Evolutionary conservation across 2,797 vertebrate genomes (phyloP).

Genomic region (Acomys russatus): DNA sequence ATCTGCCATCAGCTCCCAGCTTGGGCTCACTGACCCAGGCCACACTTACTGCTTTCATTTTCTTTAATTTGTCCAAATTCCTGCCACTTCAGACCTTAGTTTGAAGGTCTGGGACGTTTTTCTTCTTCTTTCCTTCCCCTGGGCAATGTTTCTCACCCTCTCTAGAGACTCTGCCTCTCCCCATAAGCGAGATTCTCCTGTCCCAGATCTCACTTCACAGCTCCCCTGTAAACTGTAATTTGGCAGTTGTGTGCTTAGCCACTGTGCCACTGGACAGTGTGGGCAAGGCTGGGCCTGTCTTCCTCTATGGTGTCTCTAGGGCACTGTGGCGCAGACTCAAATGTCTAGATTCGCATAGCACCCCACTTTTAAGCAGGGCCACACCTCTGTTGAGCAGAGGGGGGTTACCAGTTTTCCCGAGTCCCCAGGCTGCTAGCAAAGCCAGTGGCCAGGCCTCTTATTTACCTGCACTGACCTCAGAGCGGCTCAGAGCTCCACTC

Average conservation of each 20-base stretch:
- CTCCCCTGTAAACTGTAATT: neutral
- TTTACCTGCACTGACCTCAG: conserved; percentile 73
- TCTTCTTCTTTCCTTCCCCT: neutral
- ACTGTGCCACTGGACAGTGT: accelerated
- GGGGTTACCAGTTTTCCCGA: accelerated
- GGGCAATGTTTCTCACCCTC: neutral
- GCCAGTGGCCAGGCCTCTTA: neutral
- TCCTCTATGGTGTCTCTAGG: neutral
- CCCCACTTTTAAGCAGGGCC: neutral
- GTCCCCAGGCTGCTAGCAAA: neutral
- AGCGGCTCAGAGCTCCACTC: conserved; percentile 40
- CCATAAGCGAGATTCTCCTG: neutral
- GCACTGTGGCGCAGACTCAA: accelerated
- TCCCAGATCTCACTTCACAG: neutral
- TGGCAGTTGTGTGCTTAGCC: accelerated
- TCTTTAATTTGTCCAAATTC: neutral
- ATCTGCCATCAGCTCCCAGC: accelerated
- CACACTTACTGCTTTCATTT: neutral
- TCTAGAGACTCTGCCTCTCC: neutral
- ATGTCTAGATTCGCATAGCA: neutral
- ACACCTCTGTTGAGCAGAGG: neutral
- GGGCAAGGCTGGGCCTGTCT: neutral
- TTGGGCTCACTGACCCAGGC: neutral
- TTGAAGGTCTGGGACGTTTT: neutral
- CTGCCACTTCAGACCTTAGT: neutral